Percentiles rank a stretch among this genome's conserved stretches.
These are phyloP conservation scores for Philonicus albiceps DNA, from an alignment of 2,888 invertebrate genomes.

Conservation along the genomic window DNA sequence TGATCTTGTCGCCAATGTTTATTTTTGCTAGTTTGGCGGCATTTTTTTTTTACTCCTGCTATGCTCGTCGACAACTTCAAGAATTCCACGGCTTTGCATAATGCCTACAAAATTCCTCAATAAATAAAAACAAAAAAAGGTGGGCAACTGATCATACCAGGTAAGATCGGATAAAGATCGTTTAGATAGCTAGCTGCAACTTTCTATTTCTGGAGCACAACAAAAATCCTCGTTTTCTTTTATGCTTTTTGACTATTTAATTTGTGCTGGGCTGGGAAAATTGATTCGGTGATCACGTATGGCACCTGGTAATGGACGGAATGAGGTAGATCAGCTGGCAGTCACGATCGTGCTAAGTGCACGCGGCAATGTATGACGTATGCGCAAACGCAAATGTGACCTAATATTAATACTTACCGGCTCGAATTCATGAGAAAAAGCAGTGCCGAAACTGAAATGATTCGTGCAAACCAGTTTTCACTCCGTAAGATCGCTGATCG, in stretches of 20 bases:
- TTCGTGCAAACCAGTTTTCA: slow-evolving; percentile 6
- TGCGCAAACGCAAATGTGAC: neutral
- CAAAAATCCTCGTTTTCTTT: neutral
- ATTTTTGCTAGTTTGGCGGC: neutral
- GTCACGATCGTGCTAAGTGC: neutral
- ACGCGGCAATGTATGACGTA: neutral
- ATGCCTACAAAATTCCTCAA: neutral
- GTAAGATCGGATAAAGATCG: neutral
- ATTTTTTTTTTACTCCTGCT: neutral
- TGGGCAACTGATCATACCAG: neutral
- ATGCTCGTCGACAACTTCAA: neutral
- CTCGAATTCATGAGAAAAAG: neutral
- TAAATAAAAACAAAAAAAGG: neutral
- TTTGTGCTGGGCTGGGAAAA: neutral
- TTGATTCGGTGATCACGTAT: neutral
- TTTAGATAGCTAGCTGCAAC: neutral
- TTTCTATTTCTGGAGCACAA: slow-evolving; percentile 19
- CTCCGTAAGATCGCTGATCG: neutral
- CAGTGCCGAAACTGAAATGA: neutral
- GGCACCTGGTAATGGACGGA: neutral
- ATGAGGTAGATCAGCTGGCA: slow-evolving; percentile 10
- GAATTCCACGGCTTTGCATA: neutral
- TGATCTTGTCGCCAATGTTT: neutral
- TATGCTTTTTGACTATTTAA: neutral
- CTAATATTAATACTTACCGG: neutral